Base-by-base conservation (phyloP, 1,140 invertebrate species). In the Agraylea sexmaculata region DNA sequence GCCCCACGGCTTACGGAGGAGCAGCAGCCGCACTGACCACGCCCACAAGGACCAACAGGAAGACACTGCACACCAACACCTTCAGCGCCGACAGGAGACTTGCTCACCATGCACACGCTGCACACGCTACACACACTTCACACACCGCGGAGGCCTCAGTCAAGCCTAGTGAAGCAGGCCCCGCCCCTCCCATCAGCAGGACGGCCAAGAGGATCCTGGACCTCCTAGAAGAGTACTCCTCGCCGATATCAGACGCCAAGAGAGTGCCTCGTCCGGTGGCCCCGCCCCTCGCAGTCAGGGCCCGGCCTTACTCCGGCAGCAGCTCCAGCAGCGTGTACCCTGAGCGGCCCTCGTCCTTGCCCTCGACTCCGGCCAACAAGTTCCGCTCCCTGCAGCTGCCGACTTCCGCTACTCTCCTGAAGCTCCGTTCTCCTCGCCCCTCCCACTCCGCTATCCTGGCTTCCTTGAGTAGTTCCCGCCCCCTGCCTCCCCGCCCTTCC, bases 211-310 rank as follows among this genome's bases (percentile, higher is more conserved):
- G 74, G 43, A 79, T 86, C 40, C 59, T 84, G 40, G 74, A 81
- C 45, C 65, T 83, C 21, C 56, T 87, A 17, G 78, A 83, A 53
- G 71, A 79, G 41, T 83, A 78, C 53, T 77, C 78, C 0, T 80
- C 80, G 2, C 78, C 82, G 1, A 59, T 83, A 36, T 68, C 66
- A n/a, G 78, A 83, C 53, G 79, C 74, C 15, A 78, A 73, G 50
- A 77, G 78, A 49, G 78, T 82, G 53, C 75, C 78, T n/a, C 54
- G 35, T 10, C 30, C 35, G 20, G 37, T 27, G 12, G n/a, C 25
- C 17, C n/a, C n/a, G n/a, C n/a, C n/a, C n/a, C n/a, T n/a, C n/a
- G n/a, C n/a, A n/a, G n/a, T n/a, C n/a, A n/a, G n/a, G n/a, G n/a
- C n/a, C n/a, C n/a, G n/a, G n/a, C n/a, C n/a, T n/a, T n/a, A n/a